These are phyloP conservation scores for Celastrina argiolus DNA, from an alignment of 2,888 invertebrate species.

Conservation along the genomic window DNA sequence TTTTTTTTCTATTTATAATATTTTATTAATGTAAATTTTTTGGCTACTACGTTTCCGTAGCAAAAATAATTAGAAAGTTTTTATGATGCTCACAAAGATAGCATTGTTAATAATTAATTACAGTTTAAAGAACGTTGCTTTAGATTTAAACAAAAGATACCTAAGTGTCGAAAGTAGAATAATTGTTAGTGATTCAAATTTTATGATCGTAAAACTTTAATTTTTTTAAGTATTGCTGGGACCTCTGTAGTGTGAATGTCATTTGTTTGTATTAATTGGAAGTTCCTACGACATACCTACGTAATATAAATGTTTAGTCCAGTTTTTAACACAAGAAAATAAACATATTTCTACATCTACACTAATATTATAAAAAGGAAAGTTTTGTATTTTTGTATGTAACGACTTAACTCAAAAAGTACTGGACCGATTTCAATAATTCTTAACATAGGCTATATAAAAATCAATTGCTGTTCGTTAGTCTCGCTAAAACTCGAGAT, in stretches of 20 bases:
- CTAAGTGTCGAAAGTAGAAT: background rate
- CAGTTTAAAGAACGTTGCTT: background rate
- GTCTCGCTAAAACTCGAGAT: too few species aligned
- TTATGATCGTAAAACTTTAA: background rate
- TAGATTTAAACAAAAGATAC: constrained; percentile 9
- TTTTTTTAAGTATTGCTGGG: background rate
- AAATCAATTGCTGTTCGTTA: too few species aligned
- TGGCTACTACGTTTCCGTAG: background rate
- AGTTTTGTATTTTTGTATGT: too few species aligned
- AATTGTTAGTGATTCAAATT: background rate
- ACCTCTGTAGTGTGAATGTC: background rate
- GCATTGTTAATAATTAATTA: constrained; percentile 5
- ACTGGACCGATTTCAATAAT: too few species aligned
- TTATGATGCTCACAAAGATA: background rate
- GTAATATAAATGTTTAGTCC: too few species aligned
- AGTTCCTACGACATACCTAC: background rate
- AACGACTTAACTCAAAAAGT: too few species aligned
- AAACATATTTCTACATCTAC: too few species aligned
- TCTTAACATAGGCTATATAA: too few species aligned
- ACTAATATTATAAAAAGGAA: too few species aligned
- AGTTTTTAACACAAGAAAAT: too few species aligned
- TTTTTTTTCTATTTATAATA: too few species aligned
- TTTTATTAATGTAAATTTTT: background rate
- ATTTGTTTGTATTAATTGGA: background rate
- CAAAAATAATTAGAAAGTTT: background rate